A percentile compares a stretch with the other conserved stretches of the same genome.
phyloP scores from a whole-genome alignment of 2,888 invertebrate species.

The Thera britannica region DNA sequence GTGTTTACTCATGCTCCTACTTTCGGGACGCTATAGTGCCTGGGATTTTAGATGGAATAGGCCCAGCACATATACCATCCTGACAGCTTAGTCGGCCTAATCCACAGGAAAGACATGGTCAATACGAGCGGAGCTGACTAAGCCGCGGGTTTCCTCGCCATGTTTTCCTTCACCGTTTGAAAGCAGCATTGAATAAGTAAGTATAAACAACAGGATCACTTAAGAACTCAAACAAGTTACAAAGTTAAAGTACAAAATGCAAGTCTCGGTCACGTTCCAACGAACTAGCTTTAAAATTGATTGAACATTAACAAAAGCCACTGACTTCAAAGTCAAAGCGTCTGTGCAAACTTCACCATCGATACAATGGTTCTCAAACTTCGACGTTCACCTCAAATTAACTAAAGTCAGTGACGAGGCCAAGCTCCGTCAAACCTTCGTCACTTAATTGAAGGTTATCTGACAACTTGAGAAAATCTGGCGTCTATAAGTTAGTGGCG shows the following conservation, averaged over 20 bases:
- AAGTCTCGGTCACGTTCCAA: neutral
- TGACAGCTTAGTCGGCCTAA: no score
- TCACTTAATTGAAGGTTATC: conserved; percentile 22
- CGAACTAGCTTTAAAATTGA: neutral
- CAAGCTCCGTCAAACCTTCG: conserved; percentile 22
- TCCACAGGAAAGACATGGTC: no score
- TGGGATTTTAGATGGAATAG: no score
- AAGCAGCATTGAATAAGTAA: no score
- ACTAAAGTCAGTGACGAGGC: conserved; percentile 12
- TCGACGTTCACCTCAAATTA: conserved; percentile 21
- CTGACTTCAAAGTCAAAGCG: conserved; percentile 11
- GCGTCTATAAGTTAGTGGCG: neutral
- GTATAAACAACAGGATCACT: no score
- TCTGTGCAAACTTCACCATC: conserved; percentile 13
- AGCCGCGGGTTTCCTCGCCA: no score
- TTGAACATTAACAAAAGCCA: conserved; percentile 13
- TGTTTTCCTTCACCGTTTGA: no score
- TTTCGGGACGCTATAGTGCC: no score
- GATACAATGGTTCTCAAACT: conserved; percentile 16
- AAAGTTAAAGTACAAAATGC: neutral
- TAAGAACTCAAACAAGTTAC: neutral
- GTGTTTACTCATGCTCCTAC: no score
- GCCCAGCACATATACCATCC: no score
- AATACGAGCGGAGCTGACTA: no score
- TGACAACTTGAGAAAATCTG: conserved; percentile 4